These are phyloP conservation scores for Antigone vipio DNA, from an alignment of 2,113 vertebrate species.

Conservation along the genomic window DNA sequence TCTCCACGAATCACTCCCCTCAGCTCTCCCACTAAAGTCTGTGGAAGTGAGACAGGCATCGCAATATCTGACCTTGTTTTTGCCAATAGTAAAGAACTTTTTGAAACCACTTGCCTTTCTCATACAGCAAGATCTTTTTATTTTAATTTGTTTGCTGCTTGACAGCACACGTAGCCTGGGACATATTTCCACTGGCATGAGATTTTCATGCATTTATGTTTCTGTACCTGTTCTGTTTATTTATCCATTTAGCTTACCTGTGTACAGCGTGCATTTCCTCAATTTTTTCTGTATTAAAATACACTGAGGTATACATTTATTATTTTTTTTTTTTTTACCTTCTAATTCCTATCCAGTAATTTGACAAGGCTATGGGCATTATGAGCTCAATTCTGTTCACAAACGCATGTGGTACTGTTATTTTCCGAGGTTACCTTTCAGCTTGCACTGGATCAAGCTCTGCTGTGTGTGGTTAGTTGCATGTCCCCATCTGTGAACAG, in stretches of 20 bases:
- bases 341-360: neutral
- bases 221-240: neutral
- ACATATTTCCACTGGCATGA: neutral
- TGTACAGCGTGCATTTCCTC: neutral
- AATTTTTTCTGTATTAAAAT: neutral
- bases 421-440: neutral
- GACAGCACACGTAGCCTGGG: neutral
- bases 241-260: neutral
- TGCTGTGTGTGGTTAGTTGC: neutral
- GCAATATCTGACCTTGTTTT: neutral
- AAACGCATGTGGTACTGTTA: neutral
- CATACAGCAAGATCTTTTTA: neutral
- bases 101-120: neutral
- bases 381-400: neutral
- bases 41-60: neutral
- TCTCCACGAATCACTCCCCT: neutral
- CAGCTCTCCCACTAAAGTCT: neutral
- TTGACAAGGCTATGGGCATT: neutral
- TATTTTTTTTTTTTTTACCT: neutral
- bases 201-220: neutral
- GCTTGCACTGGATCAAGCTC: neutral
- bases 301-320: rapidly evolving
- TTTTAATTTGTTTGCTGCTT: neutral
- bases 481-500: neutral
- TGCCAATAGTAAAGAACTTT: neutral